These are phyloP conservation scores for Ceyx cyanopectus DNA, from an alignment of 2,113 vertebrate species.

Conservation along the genomic window DNA sequence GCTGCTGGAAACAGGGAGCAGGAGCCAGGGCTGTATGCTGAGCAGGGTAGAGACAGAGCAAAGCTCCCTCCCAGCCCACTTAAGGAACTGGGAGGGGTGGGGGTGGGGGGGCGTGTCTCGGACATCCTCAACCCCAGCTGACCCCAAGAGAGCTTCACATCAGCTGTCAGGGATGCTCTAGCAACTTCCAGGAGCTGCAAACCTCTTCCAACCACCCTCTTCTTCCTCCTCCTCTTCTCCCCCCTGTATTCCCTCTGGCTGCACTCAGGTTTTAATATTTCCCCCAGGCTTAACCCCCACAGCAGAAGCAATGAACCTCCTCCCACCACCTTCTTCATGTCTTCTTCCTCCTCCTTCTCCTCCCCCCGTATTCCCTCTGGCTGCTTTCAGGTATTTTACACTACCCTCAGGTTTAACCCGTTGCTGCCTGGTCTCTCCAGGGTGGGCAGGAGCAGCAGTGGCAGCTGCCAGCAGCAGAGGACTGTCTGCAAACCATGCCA, in stretches of 20 bases:
- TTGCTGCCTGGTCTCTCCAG: rapidly evolving
- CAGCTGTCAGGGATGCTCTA: background rate
- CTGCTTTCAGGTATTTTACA: background rate
- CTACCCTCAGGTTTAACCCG: background rate
- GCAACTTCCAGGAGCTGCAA: background rate
- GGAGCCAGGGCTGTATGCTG: background rate
- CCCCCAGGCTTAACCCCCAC: background rate
- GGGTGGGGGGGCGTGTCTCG: background rate
- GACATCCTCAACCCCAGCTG: background rate
- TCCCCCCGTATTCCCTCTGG: background rate
- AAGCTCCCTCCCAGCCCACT: background rate
- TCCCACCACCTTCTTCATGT: background rate
- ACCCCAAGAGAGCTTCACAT: background rate
- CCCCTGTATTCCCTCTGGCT: background rate
- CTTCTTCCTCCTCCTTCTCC: background rate
- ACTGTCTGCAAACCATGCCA: background rate
- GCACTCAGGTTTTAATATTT: background rate
- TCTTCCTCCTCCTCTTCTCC: background rate
- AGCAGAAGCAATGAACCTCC: background rate
- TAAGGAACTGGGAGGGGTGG: background rate
- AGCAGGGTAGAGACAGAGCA: background rate
- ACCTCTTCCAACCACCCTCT: background rate
- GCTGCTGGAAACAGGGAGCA: background rate
- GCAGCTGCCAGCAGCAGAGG: background rate
- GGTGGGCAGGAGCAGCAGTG: background rate